Percentiles rank a stretch among this genome's conserved stretches.
These are phyloP conservation scores for Sebastes iracundus DNA, from an alignment of 2,797 vertebrate genomes.

Conservation along the genomic window DNA sequence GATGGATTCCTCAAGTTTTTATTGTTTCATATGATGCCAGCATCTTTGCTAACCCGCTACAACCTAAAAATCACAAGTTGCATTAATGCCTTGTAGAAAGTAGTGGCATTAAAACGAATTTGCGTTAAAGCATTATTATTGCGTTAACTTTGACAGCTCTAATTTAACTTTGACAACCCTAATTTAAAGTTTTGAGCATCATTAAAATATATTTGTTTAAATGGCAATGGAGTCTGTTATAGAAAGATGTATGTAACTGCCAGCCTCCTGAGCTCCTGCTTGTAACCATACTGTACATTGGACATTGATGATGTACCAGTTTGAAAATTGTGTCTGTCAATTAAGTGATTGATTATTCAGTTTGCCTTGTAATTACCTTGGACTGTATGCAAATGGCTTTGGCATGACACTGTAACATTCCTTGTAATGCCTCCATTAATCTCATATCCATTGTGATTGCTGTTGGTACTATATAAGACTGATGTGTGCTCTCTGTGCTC, in stretches of 20 bases:
- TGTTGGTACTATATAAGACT: slow-evolving; percentile 11
- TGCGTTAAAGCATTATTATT: too few relatives aligned
- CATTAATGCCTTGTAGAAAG: too few relatives aligned
- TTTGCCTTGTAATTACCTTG: slow-evolving; percentile 4
- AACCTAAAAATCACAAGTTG: too few relatives aligned
- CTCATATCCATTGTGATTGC: slow-evolving; percentile 2
- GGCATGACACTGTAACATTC: neutral
- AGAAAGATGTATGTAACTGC: neutral
- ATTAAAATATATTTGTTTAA: neutral
- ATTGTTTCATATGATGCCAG: too few relatives aligned
- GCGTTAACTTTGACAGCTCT: too few relatives aligned
- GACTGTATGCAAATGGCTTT: slow-evolving; percentile 12
- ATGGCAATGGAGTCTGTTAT: neutral
- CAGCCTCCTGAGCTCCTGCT: neutral
- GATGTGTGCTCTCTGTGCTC: neutral
- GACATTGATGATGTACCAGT: neutral
- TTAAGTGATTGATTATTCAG: neutral
- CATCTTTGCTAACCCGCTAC: too few relatives aligned
- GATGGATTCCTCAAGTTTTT: too few relatives aligned
- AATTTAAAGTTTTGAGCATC: neutral
- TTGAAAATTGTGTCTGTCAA: neutral
- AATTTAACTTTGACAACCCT: neutral
- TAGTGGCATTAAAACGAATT: too few relatives aligned
- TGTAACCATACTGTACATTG: neutral
- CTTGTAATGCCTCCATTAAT: slow-evolving; percentile 27